phyloP scores from a whole-genome alignment of 92 coral and sea anemone genomes.

The Porites divaricata region DNA sequence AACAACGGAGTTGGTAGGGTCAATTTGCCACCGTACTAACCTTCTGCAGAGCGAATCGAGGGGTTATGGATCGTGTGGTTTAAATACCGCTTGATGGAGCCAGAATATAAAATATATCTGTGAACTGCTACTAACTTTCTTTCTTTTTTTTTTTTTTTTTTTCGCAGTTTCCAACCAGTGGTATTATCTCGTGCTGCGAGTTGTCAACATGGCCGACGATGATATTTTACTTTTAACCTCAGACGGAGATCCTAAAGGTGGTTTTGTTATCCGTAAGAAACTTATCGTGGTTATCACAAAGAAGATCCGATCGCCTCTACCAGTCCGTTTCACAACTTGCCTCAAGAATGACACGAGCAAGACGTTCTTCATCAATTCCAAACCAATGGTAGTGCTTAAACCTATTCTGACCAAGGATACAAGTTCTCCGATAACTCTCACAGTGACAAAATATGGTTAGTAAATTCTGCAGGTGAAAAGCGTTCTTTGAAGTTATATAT shows the following conservation, averaged over 20 bases:
- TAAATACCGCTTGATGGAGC: too few relatives aligned
- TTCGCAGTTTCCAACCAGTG: conserved; percentile 59
- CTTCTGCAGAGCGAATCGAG: too few relatives aligned
- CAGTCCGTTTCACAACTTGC: conserved; percentile 64
- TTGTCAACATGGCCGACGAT: conserved; percentile 74
- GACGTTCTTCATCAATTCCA: conserved; percentile 75
- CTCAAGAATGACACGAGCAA: conserved; percentile 35
- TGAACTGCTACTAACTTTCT: neutral
- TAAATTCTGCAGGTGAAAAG: neutral
- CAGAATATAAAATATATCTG: too few relatives aligned
- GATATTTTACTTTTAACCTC: conserved; percentile 60
- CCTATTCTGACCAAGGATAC: conserved; percentile 53
- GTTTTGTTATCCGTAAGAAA: conserved; percentile 64
- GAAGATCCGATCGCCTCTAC: conserved; percentile 67
- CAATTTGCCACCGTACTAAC: too few relatives aligned
- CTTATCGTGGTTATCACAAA: conserved; percentile 71
- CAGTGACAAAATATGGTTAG: conserved; percentile 65
- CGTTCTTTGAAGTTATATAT: neutral
- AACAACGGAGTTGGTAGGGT: too few relatives aligned
- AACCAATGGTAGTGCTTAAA: conserved; percentile 49
- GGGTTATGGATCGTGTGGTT: too few relatives aligned
- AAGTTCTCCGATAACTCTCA: conserved; percentile 55
- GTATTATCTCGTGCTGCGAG: conserved; percentile 70
- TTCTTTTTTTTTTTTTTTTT: too few relatives aligned
- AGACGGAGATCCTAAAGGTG: conserved; percentile 66